Conservation (phyloP, 2,797 vertebrate genomes). For the Pteronotus mesoamericanus region DNA sequence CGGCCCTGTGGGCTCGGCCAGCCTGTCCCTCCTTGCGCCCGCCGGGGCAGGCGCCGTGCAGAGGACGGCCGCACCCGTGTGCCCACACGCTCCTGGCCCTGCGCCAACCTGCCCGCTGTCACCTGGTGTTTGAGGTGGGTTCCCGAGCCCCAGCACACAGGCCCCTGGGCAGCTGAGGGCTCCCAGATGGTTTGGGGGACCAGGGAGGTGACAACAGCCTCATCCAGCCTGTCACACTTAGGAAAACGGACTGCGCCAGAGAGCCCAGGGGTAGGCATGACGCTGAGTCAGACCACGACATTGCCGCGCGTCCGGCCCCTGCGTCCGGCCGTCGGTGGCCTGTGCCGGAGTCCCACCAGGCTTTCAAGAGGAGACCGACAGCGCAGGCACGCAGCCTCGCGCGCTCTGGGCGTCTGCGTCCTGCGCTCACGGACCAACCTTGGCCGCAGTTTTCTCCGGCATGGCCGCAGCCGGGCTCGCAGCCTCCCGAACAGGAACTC, state of each 20-base stretch:
- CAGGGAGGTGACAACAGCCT: neutral
- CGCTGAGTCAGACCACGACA: fast-evolving
- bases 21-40: neutral
- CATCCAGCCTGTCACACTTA: too few relatives aligned
- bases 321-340: fast-evolving
- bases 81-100: fast-evolving
- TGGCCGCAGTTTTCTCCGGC: neutral
- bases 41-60: fast-evolving
- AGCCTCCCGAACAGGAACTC: neutral
- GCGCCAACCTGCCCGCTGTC: fast-evolving
- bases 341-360: fast-evolving
- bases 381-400: fast-evolving
- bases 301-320: fast-evolving
- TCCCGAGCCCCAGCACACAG: neutral
- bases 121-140: neutral
- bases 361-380: fast-evolving
- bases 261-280: fast-evolving
- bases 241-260: fast-evolving
- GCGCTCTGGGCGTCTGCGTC: neutral
- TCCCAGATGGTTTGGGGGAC: neutral
- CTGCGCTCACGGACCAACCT: neutral
- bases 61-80: fast-evolving
- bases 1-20: neutral
- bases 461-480: fast-evolving
- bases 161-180: neutral